Evolutionary conservation across 2,113 vertebrate species (phyloP), one percentile per base, ranked within the genome.

Genomic region (Notothenia coriiceps): DNA sequence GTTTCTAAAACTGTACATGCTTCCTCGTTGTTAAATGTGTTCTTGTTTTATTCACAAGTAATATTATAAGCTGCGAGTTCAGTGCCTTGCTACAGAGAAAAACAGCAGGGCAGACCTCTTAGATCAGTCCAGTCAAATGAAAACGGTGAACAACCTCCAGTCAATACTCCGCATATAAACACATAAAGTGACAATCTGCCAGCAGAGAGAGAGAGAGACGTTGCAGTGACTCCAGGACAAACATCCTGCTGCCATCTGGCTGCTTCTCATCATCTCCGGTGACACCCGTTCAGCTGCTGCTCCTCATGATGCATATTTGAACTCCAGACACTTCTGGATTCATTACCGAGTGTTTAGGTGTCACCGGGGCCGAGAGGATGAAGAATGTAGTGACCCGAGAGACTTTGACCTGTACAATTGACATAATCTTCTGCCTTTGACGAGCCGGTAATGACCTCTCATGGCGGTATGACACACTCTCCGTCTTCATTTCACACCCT

Each of bases 401-500:
- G 90, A 85, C 86, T 86, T 90, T 90, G 92, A 92, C 91, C 93
- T 91, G 90, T 90, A 86, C 89, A 92, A 93, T 74, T 91, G 90
- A 92, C 93, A 91, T 93, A 89, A 93, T 91, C 79, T 87, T 83
- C 85, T 70, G 85, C 73, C 89, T 91, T 90, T 91, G 91, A 91
- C 87, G 77, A 89, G 67, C 67, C 90, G 73, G 90, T 93, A 94
- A 94, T 90, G 91, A 91, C 89, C 91, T 86, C 89, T 88, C 87
- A 83, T 87, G 15, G 77, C 85, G 52, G 71, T 71, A 76, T 89
- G 87, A 88, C 91, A 89, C 84, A 81, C 79, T 78, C 90, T 92
- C 88, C 85, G 55, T 94, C 91, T 94, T 91, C 88, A 93, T 93
- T 94, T 93, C 93, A 91, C 93, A 93, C 89, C 90, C 86, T 84